Conservation (phyloP, 1,140 invertebrate genomes). For the Tenebrio molitor region DNA sequence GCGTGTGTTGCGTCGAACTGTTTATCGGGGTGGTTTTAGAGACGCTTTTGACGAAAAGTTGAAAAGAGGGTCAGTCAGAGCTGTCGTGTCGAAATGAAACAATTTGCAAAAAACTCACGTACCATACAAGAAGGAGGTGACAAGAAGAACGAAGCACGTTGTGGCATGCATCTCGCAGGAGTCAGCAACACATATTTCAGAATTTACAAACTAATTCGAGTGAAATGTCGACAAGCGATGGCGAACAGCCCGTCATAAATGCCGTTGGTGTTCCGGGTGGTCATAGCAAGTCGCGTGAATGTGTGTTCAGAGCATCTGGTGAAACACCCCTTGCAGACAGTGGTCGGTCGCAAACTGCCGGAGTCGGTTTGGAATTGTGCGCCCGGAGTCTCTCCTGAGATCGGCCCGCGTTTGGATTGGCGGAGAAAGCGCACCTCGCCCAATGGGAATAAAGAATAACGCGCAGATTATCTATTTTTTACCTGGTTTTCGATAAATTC, state of each 20-base stretch:
- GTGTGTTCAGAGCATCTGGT: constrained; percentile 13
- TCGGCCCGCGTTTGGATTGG: constrained; percentile 53
- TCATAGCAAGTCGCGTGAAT: constrained; percentile 23
- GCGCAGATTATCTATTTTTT: constrained; percentile 54
- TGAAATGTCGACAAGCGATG: constrained; percentile 17
- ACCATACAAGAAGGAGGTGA: constrained; percentile 55
- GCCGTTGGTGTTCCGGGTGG: background rate
- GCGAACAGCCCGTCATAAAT: constrained; percentile 21
- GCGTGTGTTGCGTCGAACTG: too few relatives aligned
- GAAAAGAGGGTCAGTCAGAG: background rate
- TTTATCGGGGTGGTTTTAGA: too few relatives aligned
- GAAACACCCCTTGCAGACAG: constrained; percentile 25
- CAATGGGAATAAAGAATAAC: constrained; percentile 54
- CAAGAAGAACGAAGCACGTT: constrained; percentile 54
- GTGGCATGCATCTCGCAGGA: constrained; percentile 52
- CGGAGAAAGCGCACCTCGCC: constrained; percentile 49
- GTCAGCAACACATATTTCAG: constrained; percentile 40
- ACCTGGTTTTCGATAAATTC: constrained; percentile 27
- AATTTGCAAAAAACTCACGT: constrained; percentile 50
- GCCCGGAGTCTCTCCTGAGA: constrained; percentile 43
- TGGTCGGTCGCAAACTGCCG: constrained; percentile 49
- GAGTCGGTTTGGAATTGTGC: constrained; percentile 44
- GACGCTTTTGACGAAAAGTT: background rate
- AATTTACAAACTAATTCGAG: constrained; percentile 21
- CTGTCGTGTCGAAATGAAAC: background rate